phyloP scores from a whole-genome alignment of 2,888 invertebrate genomes.

The Protophormia terraenovae region DNA sequence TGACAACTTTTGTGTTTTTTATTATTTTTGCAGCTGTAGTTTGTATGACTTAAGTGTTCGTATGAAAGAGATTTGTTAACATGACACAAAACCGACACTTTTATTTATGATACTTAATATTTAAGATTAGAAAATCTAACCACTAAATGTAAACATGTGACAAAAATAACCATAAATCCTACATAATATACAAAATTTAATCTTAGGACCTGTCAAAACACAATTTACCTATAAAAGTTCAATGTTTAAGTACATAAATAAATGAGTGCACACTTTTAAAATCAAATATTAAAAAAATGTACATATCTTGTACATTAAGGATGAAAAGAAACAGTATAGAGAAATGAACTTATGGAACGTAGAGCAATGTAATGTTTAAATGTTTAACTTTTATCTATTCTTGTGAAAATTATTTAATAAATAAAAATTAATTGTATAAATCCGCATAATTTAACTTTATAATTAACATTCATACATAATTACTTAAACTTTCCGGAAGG shows the following conservation, averaged over 20 bases:
- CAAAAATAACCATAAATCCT: constrained; percentile 6
- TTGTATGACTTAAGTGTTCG: background rate
- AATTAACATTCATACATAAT: too few species aligned
- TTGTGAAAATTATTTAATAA: too few species aligned
- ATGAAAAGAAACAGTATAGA: too few species aligned
- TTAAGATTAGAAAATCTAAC: background rate
- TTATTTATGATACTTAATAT: constrained; percentile 1
- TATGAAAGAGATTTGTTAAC: background rate
- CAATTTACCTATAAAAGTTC: background rate
- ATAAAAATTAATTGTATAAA: too few species aligned
- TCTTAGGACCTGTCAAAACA: background rate
- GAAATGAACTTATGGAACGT: too few species aligned
- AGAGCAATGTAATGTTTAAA: too few species aligned
- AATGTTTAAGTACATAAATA: background rate
- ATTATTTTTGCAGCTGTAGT: background rate
- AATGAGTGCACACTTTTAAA: too few species aligned
- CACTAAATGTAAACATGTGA: background rate
- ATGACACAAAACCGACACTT: constrained; percentile 4
- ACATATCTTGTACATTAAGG: too few species aligned
- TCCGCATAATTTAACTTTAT: too few species aligned
- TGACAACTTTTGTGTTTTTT: background rate
- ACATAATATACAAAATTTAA: background rate
- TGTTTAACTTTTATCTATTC: too few species aligned
- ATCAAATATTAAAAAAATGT: too few species aligned
- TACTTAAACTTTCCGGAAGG: too few species aligned